phyloP scores from a whole-genome alignment of 2,113 vertebrate genomes.

The Triplophysa dalaica region DNA sequence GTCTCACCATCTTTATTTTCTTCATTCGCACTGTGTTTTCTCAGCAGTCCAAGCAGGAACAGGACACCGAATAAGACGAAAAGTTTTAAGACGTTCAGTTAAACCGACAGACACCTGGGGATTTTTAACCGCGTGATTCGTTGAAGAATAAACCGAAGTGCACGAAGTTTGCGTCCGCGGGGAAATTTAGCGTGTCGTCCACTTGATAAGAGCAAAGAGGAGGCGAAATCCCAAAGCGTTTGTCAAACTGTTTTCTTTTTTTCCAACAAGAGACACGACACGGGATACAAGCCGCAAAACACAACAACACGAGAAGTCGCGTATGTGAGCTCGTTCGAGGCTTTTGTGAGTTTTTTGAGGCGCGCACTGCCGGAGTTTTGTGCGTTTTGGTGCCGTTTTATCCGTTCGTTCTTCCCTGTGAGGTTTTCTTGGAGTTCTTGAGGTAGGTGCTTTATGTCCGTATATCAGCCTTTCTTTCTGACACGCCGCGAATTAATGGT shows the following conservation, averaged over 20 bases:
- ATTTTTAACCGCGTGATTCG: neutral
- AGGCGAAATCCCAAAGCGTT: constrained; percentile 13
- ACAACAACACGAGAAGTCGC: neutral
- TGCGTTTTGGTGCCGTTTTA: neutral
- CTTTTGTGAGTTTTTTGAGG: neutral
- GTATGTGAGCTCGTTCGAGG: neutral
- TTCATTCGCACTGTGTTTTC: neutral
- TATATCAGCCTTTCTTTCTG: constrained; percentile 15
- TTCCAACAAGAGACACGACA: constrained; percentile 35
- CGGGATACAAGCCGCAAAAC: constrained; percentile 25
- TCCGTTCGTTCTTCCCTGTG: constrained; percentile 12
- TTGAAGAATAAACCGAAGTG: constrained; percentile 44
- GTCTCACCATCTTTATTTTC: constrained; percentile 62
- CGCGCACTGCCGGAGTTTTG: neutral
- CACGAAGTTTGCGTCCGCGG: constrained; percentile 63
- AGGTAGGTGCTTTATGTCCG: constrained; percentile 39
- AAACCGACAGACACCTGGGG: neutral
- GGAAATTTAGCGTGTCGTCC: constrained; percentile 51
- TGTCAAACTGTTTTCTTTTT: neutral
- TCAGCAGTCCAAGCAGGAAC: neutral
- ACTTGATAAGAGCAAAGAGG: constrained; percentile 50
- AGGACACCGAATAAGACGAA: constrained; percentile 21
- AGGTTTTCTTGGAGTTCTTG: constrained; percentile 23
- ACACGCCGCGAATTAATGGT: constrained; percentile 31
- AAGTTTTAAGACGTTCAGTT: neutral